Conservation (phyloP, 1,140 invertebrate genomes). For the Ylistrum balloti region DNA sequence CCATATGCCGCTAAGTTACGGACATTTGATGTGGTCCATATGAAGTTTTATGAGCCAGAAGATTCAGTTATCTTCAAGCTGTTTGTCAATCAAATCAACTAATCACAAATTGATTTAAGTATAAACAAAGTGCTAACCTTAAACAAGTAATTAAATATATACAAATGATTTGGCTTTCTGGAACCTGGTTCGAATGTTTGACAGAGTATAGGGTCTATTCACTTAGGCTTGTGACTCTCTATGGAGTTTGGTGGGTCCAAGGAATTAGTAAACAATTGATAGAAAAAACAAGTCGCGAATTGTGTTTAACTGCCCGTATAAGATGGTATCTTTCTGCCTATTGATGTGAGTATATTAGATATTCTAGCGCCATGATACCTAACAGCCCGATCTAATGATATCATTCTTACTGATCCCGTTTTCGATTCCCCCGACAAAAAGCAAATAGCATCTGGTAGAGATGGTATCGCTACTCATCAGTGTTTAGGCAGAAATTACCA, state of each 20-base stretch:
- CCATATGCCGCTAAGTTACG: not conserved
- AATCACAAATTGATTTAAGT: not conserved
- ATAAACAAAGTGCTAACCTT: conserved; percentile 1
- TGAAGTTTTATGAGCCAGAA: not conserved
- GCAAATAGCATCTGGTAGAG: conserved; percentile 24
- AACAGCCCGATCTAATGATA: not conserved
- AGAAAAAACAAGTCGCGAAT: not conserved
- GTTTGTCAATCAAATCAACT: not conserved
- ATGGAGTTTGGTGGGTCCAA: not conserved
- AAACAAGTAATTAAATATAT: not conserved
- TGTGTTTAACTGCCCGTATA: not conserved
- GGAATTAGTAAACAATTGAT: conserved; percentile 18
- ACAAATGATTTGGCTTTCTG: not conserved
- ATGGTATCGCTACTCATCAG: not conserved
- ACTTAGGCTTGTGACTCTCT: not conserved
- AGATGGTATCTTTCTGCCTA: not conserved
- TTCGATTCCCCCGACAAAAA: conserved; percentile 28
- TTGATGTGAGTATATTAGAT: conserved; percentile 1
- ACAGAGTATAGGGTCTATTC: not conserved
- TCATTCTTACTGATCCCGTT: not conserved
- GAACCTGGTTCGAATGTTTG: not conserved
- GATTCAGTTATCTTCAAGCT: not conserved
- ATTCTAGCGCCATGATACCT: not conserved
- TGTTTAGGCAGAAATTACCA: not conserved
- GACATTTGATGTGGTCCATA: not conserved